phyloP scores from a whole-genome alignment of 2,888 invertebrate genomes.

The Chelonus formosanus region DNA sequence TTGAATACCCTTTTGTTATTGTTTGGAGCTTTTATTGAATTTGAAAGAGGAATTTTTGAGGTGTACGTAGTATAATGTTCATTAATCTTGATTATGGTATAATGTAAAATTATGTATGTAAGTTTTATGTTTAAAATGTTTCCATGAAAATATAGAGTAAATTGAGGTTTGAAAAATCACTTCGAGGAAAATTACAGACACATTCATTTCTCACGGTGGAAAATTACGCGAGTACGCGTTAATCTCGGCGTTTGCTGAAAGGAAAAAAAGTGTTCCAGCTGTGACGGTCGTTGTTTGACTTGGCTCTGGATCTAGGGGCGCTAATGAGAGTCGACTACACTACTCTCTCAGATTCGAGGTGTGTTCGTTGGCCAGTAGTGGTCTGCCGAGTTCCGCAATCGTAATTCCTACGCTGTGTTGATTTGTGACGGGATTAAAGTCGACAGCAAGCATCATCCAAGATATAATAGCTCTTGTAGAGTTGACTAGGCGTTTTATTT shows the following conservation, averaged over 20 bases:
- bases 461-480: constrained; percentile 6
- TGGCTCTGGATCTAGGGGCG: constrained; percentile 14
- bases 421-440: constrained; percentile 21
- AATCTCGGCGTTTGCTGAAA: background rate
- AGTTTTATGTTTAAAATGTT: too few species aligned
- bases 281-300: constrained; percentile 21
- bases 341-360: constrained; percentile 9
- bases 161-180: too few species aligned
- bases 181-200: background rate
- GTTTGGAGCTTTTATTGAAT: too few species aligned
- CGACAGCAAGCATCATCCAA: background rate
- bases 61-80: background rate
- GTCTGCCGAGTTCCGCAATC: constrained; percentile 19
- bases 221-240: constrained; percentile 2
- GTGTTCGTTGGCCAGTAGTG: constrained; percentile 16
- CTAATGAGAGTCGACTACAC: constrained; percentile 25
- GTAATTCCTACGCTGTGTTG: constrained; percentile 20
- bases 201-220: background rate
- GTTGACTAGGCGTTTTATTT: constrained; percentile 8
- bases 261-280: constrained; percentile 15
- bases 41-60: too few species aligned
- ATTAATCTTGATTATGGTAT: background rate
- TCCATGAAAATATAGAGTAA: too few species aligned
- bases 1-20: too few species aligned
- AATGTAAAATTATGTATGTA: too few species aligned